A percentile compares a stretch with the other conserved stretches of the same genome.
These are phyloP conservation scores for Caenorhabditis drosophilae DNA, from an alignment of 2,888 invertebrate species.

Conservation along the genomic window DNA sequence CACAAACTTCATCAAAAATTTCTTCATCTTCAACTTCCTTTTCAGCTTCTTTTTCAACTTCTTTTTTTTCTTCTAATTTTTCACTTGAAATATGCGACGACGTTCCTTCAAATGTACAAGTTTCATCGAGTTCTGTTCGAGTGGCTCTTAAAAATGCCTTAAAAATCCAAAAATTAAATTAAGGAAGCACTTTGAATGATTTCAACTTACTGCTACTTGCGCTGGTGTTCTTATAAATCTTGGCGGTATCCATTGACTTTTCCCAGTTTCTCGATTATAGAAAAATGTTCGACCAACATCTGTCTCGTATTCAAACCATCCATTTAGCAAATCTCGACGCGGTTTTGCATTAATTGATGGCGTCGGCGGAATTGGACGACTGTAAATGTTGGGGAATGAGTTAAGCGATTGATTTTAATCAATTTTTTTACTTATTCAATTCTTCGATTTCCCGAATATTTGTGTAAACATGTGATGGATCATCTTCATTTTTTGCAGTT, in stretches of 20 bases:
- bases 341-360: slow-evolving; percentile 47
- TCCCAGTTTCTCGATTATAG: slow-evolving; percentile 54
- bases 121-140: slow-evolving; percentile 17
- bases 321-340: slow-evolving; percentile 54
- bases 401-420: slow-evolving; percentile 1
- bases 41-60: background rate
- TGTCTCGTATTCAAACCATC: slow-evolving; percentile 64
- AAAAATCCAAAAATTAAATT: slow-evolving; percentile 10
- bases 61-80: slow-evolving; percentile 34
- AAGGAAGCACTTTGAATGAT: background rate
- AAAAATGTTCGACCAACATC: slow-evolving; percentile 61
- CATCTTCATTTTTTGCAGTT: slow-evolving; percentile 6
- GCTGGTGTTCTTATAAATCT: slow-evolving; percentile 54
- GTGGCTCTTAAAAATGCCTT: slow-evolving; percentile 32
- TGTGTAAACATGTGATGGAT: slow-evolving; percentile 55
- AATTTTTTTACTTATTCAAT: slow-evolving; percentile 34
- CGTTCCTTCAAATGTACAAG: slow-evolving; percentile 28
- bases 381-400: slow-evolving; percentile 6
- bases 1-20: slow-evolving; percentile 36
- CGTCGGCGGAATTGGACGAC: slow-evolving; percentile 50
- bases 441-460: slow-evolving; percentile 63
- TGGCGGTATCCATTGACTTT: slow-evolving; percentile 66
- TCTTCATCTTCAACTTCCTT: slow-evolving; percentile 28
- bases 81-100: slow-evolving; percentile 5
- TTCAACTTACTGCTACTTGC: slow-evolving; percentile 38